Percentiles rank a stretch among this genome's conserved stretches.
Evolutionary conservation across 2,797 vertebrate genomes (phyloP).

Genomic region (Allenopithecus nigroviridis): DNA sequence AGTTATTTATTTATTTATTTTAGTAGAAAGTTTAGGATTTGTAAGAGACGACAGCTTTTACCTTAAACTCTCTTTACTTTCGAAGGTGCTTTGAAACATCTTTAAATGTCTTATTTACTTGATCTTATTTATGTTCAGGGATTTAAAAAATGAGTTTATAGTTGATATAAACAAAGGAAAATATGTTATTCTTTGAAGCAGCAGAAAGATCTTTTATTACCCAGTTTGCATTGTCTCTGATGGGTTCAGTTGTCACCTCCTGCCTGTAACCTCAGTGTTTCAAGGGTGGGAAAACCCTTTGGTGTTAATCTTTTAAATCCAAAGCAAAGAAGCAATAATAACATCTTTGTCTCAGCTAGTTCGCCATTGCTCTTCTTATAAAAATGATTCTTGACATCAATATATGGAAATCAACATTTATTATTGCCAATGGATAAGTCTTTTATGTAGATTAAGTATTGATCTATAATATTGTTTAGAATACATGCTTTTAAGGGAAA

Average conservation of each 20-base stretch:
- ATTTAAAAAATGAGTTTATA: background rate
- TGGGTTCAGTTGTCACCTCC: rapidly evolving
- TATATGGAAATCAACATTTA: background rate
- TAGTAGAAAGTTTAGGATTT: background rate
- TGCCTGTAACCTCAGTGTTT: background rate
- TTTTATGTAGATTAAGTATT: background rate
- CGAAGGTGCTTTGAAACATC: background rate
- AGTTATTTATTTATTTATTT: background rate
- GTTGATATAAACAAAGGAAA: background rate
- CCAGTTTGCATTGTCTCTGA: background rate
- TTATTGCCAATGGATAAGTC: background rate
- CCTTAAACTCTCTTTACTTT: background rate
- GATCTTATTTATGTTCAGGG: background rate
- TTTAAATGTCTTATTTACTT: background rate
- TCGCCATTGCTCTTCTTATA: background rate
- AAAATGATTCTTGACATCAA: background rate
- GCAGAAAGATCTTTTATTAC: background rate
- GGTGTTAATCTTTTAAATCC: background rate
- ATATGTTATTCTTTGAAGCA: background rate
- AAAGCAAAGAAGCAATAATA: background rate
- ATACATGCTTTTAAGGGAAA: background rate
- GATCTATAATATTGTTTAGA: background rate
- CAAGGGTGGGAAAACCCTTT: background rate
- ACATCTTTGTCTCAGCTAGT: background rate
- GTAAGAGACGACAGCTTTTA: background rate